Conservation (phyloP, 53 echinoderm and acorn worm species). For the Echinometra lucunter region DNA sequence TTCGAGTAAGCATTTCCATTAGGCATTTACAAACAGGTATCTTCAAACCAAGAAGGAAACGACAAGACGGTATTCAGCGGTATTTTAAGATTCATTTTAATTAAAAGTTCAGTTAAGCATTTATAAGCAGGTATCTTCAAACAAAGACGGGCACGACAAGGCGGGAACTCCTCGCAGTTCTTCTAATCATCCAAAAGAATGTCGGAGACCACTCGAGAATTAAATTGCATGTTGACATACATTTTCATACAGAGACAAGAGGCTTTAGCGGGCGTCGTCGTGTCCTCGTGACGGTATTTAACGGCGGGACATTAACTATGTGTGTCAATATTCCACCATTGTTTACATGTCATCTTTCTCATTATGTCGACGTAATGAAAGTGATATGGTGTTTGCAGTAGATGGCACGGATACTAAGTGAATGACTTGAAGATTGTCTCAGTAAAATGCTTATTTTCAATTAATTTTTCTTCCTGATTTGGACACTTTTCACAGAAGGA, state of each 20-base stretch:
- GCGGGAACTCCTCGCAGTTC: neutral
- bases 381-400: slow-evolving; percentile 13
- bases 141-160: neutral
- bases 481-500: neutral
- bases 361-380: slow-evolving; percentile 1
- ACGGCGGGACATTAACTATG: slow-evolving; percentile 45
- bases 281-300: slow-evolving; percentile 4
- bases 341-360: slow-evolving; percentile 53
- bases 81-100: neutral
- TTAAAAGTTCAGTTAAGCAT: neutral
- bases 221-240: slow-evolving; percentile 40
- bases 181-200: neutral
- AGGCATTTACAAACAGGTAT: neutral
- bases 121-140: neutral
- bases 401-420: slow-evolving; percentile 18
- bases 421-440: neutral
- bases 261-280: slow-evolving; percentile 35
- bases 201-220: neutral
- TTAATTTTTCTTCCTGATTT: neutral
- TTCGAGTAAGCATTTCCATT: too few species aligned
- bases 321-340: neutral
- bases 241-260: slow-evolving; percentile 7
- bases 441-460: neutral
- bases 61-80: neutral
- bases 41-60: neutral